Base-by-base conservation (phyloP, 2,113 vertebrate species). In the Campylomormyrus numenius region DNA sequence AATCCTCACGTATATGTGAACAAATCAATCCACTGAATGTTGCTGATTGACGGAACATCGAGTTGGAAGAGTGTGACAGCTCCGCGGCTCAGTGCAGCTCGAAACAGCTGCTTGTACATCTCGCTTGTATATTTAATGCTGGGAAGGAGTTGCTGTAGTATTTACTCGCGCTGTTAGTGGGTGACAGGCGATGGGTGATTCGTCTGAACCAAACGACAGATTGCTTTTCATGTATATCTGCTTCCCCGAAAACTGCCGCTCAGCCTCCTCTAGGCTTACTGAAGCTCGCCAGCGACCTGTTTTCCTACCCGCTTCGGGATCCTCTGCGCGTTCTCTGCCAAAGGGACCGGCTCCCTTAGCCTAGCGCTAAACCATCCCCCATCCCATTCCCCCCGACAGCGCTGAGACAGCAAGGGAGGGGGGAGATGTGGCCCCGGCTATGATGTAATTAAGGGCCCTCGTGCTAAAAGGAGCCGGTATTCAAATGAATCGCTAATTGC, bases 401-500 rank as follows among this genome's bases (percentile, higher is more conserved):
- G 95, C 95, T 95, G 58, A 90, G 88, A 84, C 15, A 62, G 15
- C 66, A 48, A 58, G 88, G 50, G 52, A 56, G 53, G 46, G 62
- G n/a, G 21, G 80, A 52, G 80, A 70, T 45, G 35, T 62, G 62
- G 88, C 90, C 95, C 96, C 94, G 92, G 92, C 94, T 94, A 95
- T 96, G 93, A 94, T 96, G 95, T 97, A 96, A 97, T 97, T 97
- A 97, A 95, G 94, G 94, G 95, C 95, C 90, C 10, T 93, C 91
- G 95, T 95, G 96, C 96, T 97, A 97, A 98, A 85, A 97, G 95
- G 96, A 97, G 95, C 93, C 96, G 90, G 93, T 95, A 95, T 97
- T 97, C 95, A 97, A 97, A 97, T 96, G 95, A 97, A 96, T 94
- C 94, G 92, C 96, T 97, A 95, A 97, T 98, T 98, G 97, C 94